Conservation (phyloP, 2,797 vertebrate species). For the Eulemur rubriventer region DNA sequence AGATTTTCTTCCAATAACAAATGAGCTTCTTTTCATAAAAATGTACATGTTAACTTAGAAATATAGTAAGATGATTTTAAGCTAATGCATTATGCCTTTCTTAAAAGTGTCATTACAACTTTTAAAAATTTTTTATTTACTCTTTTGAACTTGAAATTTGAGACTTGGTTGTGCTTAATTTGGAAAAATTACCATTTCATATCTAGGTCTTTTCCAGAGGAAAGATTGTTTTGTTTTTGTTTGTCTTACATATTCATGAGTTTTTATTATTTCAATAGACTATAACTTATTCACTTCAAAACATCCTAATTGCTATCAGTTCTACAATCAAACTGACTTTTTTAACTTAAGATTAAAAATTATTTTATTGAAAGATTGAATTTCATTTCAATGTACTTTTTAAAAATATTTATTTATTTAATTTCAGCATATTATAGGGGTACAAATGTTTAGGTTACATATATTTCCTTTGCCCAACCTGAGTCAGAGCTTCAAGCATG, state of each 20-base stretch:
- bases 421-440: too few relatives aligned
- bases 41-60: neutral
- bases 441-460: too few relatives aligned
- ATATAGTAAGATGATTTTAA: neutral
- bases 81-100: neutral
- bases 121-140: neutral
- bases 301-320: constrained; percentile 51
- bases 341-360: neutral
- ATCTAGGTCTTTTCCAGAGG: neutral
- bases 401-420: too few relatives aligned
- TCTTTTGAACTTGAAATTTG: constrained; percentile 9
- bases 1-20: neutral
- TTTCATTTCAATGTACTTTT: neutral
- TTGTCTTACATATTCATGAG: neutral
- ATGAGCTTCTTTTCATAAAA: neutral
- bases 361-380: neutral
- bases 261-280: constrained; percentile 18
- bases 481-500: too few relatives aligned
- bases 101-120: neutral
- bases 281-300: constrained; percentile 47
- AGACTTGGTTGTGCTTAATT: neutral
- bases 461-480: too few relatives aligned
- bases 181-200: neutral
- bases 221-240: constrained; percentile 16
- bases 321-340: neutral